Conservation (phyloP, 2,797 vertebrate genomes). For the Xyrichtys novacula region DNA sequence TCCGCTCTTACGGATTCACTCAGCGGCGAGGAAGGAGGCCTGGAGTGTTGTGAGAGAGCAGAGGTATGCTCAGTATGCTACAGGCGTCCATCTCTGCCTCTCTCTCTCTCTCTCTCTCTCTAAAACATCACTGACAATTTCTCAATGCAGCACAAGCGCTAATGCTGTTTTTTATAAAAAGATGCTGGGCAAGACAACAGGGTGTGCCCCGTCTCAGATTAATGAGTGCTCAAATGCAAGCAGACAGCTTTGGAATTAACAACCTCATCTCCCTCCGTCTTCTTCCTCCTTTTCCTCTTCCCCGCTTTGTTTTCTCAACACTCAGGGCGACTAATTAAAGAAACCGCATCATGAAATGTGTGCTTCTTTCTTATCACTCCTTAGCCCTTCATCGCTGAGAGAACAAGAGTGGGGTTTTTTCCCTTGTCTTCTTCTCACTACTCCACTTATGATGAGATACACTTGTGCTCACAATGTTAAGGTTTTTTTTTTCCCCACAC, state of each 20-base stretch:
- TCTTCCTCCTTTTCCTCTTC: slow-evolving; percentile 40
- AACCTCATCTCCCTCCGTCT: slow-evolving; percentile 73
- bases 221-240: slow-evolving; percentile 86
- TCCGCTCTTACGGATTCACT: slow-evolving; percentile 62
- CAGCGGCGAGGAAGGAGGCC: slow-evolving; percentile 41
- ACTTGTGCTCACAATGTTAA: slow-evolving; percentile 3
- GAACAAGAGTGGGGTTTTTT: slow-evolving; percentile 40
- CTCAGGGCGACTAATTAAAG: slow-evolving; percentile 80
- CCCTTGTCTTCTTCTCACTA: slow-evolving; percentile 6
- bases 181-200: slow-evolving; percentile 81
- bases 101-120: slow-evolving; percentile 24
- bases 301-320: slow-evolving; percentile 64
- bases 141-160: slow-evolving; percentile 76
- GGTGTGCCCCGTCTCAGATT: slow-evolving; percentile 80
- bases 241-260: slow-evolving; percentile 87
- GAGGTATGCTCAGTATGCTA: slow-evolving; percentile 77
- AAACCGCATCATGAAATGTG: slow-evolving; percentile 65
- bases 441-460: slow-evolving; percentile 21
- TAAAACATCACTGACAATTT: slow-evolving; percentile 74
- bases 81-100: slow-evolving; percentile 69
- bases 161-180: slow-evolving; percentile 78
- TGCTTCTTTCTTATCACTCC: slow-evolving; percentile 54
- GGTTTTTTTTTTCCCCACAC: slow-evolving; percentile 9
- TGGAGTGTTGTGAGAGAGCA: slow-evolving; percentile 40
- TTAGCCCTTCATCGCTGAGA: slow-evolving; percentile 40